Evolutionary conservation across 2,888 invertebrate genomes (phyloP).

Genomic region (Xestoiulus laeticollis): DNA sequence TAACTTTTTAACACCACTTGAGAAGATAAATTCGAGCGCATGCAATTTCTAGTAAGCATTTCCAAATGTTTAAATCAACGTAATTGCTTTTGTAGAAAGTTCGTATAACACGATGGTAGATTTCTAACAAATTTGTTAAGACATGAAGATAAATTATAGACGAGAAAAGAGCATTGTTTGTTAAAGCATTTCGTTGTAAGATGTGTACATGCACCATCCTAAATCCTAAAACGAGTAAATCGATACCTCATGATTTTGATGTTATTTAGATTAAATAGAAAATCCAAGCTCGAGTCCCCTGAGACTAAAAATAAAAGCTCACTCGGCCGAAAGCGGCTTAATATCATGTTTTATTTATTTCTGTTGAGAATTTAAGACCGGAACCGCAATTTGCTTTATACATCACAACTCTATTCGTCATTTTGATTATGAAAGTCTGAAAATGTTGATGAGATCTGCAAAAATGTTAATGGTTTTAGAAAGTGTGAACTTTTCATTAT

Average conservation of each 20-base stretch:
- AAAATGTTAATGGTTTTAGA: too few relatives aligned
- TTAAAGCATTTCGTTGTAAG: background rate
- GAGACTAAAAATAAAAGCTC: slow-evolving; percentile 38
- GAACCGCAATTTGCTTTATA: background rate
- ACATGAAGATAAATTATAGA: background rate
- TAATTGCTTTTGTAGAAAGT: background rate
- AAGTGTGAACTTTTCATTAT: too few relatives aligned
- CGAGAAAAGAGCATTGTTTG: background rate
- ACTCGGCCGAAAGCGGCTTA: slow-evolving; percentile 14
- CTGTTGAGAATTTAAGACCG: slow-evolving; percentile 28
- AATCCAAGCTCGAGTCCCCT: background rate
- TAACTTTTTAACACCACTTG: too few relatives aligned
- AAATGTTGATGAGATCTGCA: background rate
- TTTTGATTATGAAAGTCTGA: background rate
- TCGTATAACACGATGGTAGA: background rate
- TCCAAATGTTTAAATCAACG: too few relatives aligned
- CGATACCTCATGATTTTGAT: slow-evolving; percentile 12
- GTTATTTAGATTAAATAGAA: slow-evolving; percentile 41
- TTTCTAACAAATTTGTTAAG: background rate
- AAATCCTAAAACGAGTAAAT: background rate
- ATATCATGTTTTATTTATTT: slow-evolving; percentile 35
- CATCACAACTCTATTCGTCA: background rate
- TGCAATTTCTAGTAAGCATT: too few relatives aligned
- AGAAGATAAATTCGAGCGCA: too few relatives aligned
- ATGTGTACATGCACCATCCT: background rate